Base-by-base conservation (phyloP, 2,113 vertebrate genomes). In the Echinops telfairi region DNA sequence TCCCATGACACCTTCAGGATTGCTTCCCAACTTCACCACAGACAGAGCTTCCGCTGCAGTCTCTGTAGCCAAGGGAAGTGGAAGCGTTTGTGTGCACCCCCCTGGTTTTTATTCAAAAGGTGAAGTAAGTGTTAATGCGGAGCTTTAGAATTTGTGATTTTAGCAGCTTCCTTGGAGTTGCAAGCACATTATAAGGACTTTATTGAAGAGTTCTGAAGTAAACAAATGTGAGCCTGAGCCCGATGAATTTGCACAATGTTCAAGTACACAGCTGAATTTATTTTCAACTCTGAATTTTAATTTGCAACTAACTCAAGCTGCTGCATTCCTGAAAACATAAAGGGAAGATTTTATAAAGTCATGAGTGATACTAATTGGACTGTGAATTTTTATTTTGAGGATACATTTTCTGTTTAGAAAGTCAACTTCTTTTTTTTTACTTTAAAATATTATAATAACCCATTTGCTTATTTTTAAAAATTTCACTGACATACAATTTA, bases 221-320 rank as follows among this genome's bases (percentile, higher is more conserved):
- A 94, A 96, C 83, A 96, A 90, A 93, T 90, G 62, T 77, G 58
- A 57, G 83, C 33, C 40, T 90, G 86, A 93, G 94, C 88, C 93
- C 89, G 92, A 86, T 92, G 89, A 93, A 81, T 90, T 95, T 93
- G 77, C 29, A 88, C 83, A 90, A 58, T 94, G 77, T 82, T 92
- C 80, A 88, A 95, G 43, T 88, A 89, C 91, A 94, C 57, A 95
- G 80, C 47, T 92, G 76, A 86, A 95, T 78, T 86, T 73, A 86
- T 71, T 86, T 86, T 92, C 71, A 92, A 93, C 58, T 93, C 77
- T 91, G 92, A 96, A 93, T 96, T 96, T 94, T 88, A 94, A 93
- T 96, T 93, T 96, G 92, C 27, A 81, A 88, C 53, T 86, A 88
- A 88, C 60, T 93, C 86, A 94, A 93, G 76, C 81, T 92, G 71